phyloP scores from a whole-genome alignment of 2,797 vertebrate genomes.

The Enteromius treurensis region DNA sequence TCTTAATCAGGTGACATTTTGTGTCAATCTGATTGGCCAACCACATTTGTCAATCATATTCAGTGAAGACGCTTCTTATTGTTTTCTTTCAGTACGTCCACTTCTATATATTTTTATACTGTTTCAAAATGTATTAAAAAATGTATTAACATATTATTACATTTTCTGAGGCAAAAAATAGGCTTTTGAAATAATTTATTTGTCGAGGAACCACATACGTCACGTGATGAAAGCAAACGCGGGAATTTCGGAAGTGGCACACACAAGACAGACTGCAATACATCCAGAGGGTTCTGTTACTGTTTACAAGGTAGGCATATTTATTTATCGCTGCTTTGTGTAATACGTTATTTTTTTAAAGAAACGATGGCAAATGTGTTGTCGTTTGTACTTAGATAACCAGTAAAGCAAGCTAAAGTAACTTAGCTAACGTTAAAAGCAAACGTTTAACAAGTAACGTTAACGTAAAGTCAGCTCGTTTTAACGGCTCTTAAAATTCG shows the following conservation, averaged over 20 bases:
- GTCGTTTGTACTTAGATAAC: background rate
- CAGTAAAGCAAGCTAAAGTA: background rate
- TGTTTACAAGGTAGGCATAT: constrained; percentile 1
- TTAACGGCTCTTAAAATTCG: background rate
- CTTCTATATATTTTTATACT: background rate
- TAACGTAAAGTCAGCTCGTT: background rate
- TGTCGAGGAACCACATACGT: background rate
- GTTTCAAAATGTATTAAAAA: background rate
- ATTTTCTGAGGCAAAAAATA: background rate
- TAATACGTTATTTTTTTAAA: background rate
- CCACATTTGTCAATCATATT: background rate
- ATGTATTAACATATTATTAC: no score
- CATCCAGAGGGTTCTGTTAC: no score
- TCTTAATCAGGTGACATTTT: constrained; percentile 17
- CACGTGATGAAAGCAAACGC: constrained; percentile 26
- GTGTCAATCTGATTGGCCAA: constrained; percentile 6
- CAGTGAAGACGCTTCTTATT: background rate
- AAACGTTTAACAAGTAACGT: background rate
- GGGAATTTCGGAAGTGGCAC: constrained; percentile 11
- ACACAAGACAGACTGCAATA: no score
- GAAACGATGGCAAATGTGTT: background rate
- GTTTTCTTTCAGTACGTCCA: background rate
- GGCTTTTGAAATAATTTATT: background rate
- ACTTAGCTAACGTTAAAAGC: background rate
- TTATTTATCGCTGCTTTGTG: background rate